A percentile compares a stretch with the other conserved stretches of the same genome.
These are phyloP conservation scores for Drosophila dunni DNA, from an alignment of 1,140 invertebrate genomes.

Conservation along the genomic window DNA sequence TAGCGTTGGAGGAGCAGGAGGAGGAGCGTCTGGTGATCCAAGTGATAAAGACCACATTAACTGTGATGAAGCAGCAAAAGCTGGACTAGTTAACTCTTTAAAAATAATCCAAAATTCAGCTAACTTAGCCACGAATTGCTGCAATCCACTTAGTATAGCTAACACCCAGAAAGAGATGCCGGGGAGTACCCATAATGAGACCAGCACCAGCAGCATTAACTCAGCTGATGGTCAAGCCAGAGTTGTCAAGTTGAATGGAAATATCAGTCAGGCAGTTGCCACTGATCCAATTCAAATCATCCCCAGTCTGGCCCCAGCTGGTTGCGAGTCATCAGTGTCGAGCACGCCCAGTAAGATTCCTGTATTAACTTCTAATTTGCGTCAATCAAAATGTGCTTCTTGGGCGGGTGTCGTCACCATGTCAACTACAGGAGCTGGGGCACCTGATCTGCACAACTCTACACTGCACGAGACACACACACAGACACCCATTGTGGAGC, in stretches of 20 bases:
- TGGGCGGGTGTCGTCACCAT: conserved; percentile 85
- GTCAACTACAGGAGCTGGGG: conserved; percentile 8
- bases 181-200: conserved; percentile 9
- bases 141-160: not conserved
- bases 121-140: conserved; percentile 16
- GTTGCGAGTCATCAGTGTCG: conserved; percentile 27
- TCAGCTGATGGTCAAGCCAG: conserved; percentile 12
- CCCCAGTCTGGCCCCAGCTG: conserved; percentile 30
- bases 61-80: conserved; percentile 53
- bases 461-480: conserved; percentile 8
- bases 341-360: conserved; percentile 76
- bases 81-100: conserved; percentile 16
- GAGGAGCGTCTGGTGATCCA: conserved; percentile 7
- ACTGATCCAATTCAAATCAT: conserved; percentile 45
- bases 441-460: conserved; percentile 23
- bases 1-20: conserved; percentile 20
- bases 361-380: conserved; percentile 60
- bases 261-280: conserved; percentile 35
- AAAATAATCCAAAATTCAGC: conserved; percentile 17
- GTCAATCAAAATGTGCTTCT: conserved; percentile 86
- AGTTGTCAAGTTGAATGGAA: conserved; percentile 39
- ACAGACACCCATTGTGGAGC: conserved; percentile 18
- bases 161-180: conserved; percentile 22
- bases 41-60: conserved; percentile 35
- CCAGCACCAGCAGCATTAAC: conserved; percentile 16